Evolutionary conservation across 2,113 vertebrate genomes (phyloP).

Genomic region (Toxotes chatareus): DNA sequence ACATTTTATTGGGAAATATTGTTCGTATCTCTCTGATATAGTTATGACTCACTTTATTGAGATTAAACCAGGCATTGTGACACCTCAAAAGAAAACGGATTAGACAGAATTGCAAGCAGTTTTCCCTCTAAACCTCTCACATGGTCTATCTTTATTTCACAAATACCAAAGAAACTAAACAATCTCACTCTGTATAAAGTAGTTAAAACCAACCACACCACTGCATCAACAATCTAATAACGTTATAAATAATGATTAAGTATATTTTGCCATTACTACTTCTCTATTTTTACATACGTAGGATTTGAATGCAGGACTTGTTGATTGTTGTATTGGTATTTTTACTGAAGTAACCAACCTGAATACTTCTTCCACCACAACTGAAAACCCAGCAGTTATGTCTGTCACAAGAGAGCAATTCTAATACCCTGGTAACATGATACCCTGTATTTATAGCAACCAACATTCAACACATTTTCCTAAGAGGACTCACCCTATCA

Average conservation of each 20-base stretch:
- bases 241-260: neutral
- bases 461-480: constrained; percentile 65
- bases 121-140: too few relatives aligned
- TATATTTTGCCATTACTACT: neutral
- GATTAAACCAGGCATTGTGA: neutral
- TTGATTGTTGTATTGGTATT: neutral
- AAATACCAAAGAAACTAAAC: too few relatives aligned
- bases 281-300: neutral
- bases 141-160: too few relatives aligned
- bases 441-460: constrained; percentile 81
- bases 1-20: too few relatives aligned
- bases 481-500: neutral
- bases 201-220: neutral
- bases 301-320: neutral
- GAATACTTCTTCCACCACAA: neutral
- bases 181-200: too few relatives aligned
- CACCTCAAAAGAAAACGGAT: neutral
- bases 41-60: too few relatives aligned
- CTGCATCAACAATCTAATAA: neutral
- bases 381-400: constrained; percentile 17
- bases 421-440: constrained; percentile 73
- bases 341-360: neutral
- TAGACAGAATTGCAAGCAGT: neutral
- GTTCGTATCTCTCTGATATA: too few relatives aligned
- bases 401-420: constrained; percentile 58